Evolutionary conservation across 2,888 invertebrate species (phyloP).

Genomic region (Augiades crinisus): DNA sequence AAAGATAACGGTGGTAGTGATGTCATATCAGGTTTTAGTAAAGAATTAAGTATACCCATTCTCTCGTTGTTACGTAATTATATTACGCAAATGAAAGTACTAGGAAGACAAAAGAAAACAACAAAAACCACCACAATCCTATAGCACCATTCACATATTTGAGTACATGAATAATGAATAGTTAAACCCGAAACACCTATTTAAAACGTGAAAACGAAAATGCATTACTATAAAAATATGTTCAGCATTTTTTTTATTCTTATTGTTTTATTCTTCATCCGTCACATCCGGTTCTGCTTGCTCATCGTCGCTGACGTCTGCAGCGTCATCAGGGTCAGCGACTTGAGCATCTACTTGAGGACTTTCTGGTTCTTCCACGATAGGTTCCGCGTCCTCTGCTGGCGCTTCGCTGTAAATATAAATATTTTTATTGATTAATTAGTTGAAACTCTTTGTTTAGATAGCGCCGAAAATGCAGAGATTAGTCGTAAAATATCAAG

Average conservation of each 20-base stretch:
- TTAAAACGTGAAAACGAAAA: conserved; percentile 39
- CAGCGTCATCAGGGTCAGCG: conserved; percentile 50
- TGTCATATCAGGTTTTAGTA: conserved; percentile 30
- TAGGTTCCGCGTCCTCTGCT: conserved; percentile 62
- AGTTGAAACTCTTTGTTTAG: neutral
- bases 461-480: no score
- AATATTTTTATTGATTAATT: neutral
- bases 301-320: conserved; percentile 72
- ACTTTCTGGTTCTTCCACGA: conserved; percentile 74
- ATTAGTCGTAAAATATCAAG: no score
- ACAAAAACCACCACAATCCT: conserved; percentile 46
- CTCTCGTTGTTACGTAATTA: conserved; percentile 62
- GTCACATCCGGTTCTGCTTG: conserved; percentile 75
- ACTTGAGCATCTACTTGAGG: conserved; percentile 59
- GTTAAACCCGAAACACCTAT: conserved; percentile 39
- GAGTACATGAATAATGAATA: conserved; percentile 55
- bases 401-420: conserved; percentile 50
- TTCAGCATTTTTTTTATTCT: conserved; percentile 17
- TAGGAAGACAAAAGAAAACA: conserved; percentile 29
- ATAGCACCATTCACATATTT: conserved; percentile 56
- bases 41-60: conserved; percentile 30
- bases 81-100: conserved; percentile 63
- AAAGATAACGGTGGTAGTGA: conserved; percentile 57
- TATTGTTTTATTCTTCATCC: conserved; percentile 69
- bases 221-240: conserved; percentile 44